Percentiles rank a stretch among this genome's conserved stretches.
These are phyloP conservation scores for Pandion haliaetus DNA, from an alignment of 2,113 vertebrate genomes.

Conservation along the genomic window DNA sequence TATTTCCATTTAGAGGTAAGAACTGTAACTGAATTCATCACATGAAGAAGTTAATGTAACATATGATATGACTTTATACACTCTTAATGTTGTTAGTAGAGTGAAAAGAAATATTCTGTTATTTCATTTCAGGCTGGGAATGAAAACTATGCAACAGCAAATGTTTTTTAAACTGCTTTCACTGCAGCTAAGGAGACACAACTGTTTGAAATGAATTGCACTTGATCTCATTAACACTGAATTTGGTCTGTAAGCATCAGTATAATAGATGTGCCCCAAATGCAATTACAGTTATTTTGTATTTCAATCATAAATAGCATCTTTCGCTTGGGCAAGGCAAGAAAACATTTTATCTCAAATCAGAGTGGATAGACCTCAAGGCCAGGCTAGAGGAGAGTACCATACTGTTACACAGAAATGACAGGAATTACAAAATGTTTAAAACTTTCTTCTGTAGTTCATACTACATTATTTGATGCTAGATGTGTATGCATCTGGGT, in stretches of 20 bases:
- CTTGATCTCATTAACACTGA: background rate
- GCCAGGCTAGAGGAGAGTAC: background rate
- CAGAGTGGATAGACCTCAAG: background rate
- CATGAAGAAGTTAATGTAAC: background rate
- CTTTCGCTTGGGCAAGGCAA: background rate
- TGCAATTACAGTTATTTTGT: background rate
- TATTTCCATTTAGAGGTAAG: background rate
- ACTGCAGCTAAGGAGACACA: background rate
- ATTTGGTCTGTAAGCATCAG: background rate
- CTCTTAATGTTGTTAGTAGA: background rate
- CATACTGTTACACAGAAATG: background rate
- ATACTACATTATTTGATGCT: background rate
- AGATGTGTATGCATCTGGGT: background rate
- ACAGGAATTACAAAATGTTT: background rate
- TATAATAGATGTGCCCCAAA: background rate
- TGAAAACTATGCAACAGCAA: background rate
- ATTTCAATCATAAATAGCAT: background rate
- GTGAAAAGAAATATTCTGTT: background rate
- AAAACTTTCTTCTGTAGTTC: background rate
- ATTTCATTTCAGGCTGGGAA: background rate
- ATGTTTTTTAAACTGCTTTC: background rate
- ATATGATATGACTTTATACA: background rate
- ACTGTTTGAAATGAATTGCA: background rate
- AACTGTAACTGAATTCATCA: background rate
- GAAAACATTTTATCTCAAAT: background rate